phyloP scores from a whole-genome alignment of 2,113 vertebrate species.

The Tyrannus savana region DNA sequence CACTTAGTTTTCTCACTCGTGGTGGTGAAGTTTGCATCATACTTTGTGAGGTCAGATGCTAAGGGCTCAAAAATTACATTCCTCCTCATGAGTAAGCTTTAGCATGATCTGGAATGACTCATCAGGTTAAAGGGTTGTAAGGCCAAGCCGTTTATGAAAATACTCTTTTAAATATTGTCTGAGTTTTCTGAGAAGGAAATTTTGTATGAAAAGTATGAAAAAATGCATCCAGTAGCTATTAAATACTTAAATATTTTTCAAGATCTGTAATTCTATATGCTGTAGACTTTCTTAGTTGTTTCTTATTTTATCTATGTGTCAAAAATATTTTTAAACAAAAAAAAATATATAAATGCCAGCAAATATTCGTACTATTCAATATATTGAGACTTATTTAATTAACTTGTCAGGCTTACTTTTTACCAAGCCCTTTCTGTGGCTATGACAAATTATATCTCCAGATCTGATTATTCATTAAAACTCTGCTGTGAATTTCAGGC shows the following conservation, averaged over 20 bases:
- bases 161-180: not conserved
- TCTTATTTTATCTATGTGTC: not conserved
- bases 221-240: not conserved
- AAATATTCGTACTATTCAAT: not conserved
- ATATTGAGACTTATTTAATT: conserved; percentile 25
- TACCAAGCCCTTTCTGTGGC: not conserved
- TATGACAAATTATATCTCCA: conserved; percentile 30
- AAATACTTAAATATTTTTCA: not conserved
- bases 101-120: conserved; percentile 37
- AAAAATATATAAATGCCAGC: not conserved
- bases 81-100: conserved; percentile 51
- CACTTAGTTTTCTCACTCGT: not conserved
- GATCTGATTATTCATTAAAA: conserved; percentile 34
- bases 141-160: conserved; percentile 3
- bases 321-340: not conserved
- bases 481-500: conserved; percentile 24
- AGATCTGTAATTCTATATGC: not conserved
- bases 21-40: conserved; percentile 15
- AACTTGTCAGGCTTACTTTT: conserved; percentile 24
- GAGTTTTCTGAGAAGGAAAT: not conserved
- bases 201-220: not conserved
- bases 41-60: conserved; percentile 13
- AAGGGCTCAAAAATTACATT: conserved; percentile 32
- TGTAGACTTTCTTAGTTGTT: not conserved
- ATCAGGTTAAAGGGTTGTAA: not conserved